Evolutionary conservation across 2,888 invertebrate genomes (phyloP), one percentile per base, ranked within the genome.

Genomic region (Sepioteuthis lessoniana): DNA sequence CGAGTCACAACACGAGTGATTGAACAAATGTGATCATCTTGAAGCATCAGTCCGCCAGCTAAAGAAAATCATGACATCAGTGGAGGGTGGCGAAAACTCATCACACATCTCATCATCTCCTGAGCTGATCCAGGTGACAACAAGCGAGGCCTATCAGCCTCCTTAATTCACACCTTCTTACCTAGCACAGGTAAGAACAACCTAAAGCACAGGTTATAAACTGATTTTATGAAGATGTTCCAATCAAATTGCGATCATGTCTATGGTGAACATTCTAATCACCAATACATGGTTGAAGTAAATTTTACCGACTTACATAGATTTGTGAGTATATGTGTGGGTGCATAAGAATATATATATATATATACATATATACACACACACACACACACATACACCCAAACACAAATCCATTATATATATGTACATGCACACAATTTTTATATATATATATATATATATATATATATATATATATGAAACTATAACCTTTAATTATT

Each of bases 141-240:
- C 76, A 76, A 76, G 76, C n/a, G 76, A 76, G n/a, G 76, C n/a
- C 76, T n/a, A 76, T 76, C 76, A 76, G 76, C 76, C n/a, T 76
- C 76, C 76, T 76, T 35, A 76, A n/a, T n/a, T 76, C 76, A 76
- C 76, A 76, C 76, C 76, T 76, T 76, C n/a, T 13, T n/a, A 76
- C n/a, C 76, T 76, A 1, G 76, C 76, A 76, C 76, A 76, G 76
- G 76, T 76, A 76, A 76, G 76, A 76, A 76, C 76, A 76, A 76
- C 76, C 76, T 76, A 16, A n/a, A 76, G n/a, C n/a, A n/a, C n/a
- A n/a, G n/a, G 76, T 76, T 35, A 55, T 76, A 76, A 76, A 76
- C 76, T 76, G 76, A 76, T 76, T 60, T 76, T 35, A 76, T 76
- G 76, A 35, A 76, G n/a, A 76, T 76, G 76, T 76, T 76, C 76